Evolutionary conservation across 1,140 invertebrate species (phyloP), one percentile per base, ranked within the genome.

Genomic region (Conus ventricosus): DNA sequence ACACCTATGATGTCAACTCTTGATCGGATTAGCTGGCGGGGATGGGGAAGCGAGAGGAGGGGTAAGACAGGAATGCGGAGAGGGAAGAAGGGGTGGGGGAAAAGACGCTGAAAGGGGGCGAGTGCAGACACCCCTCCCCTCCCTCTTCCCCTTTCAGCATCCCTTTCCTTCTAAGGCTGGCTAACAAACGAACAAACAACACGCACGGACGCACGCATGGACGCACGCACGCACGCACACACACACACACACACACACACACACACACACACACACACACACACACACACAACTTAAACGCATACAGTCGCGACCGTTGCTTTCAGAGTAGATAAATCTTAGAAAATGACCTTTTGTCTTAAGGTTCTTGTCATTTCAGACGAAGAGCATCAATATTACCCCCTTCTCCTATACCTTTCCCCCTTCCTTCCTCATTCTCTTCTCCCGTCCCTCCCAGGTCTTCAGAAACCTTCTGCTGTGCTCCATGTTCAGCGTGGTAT

Each of bases 61-160:
- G 80, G 27, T 8, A 25, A 82, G 23, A 82, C 15, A 82, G 54
- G n/a, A 39, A 82, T 15, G 27, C 15, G 27, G 54, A 82, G 54
- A 2, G 54, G n/a, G 80, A 27, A 89, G 8, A 95, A 95, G 89
- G 95, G 94, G 78, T 95, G 95, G 54, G 95, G 95, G 95, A 92
- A 4, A 94, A 94, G 87, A 75, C 63, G 60, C 67, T 86, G 76
- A 85, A 0, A 27, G 53, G 53, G 60, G 71, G 57, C 17, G 6
- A n/a, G 54, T 17, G 23, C 23, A 60, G 67, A 0, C 39, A 39
- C 3, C 39, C 39, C 39, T 39, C 3, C 39, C 39, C 39, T 3
- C 3, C 39, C 39, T 3, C 39, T 39, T 4, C 13, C 78, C 39
- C 76, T 25, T 63, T 27, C 17, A 51, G 8, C 83, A 8, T 84